These are phyloP conservation scores for Dendronephthya gigantea DNA, from an alignment of 64 coral and sea anemone species.

Conservation along the genomic window DNA sequence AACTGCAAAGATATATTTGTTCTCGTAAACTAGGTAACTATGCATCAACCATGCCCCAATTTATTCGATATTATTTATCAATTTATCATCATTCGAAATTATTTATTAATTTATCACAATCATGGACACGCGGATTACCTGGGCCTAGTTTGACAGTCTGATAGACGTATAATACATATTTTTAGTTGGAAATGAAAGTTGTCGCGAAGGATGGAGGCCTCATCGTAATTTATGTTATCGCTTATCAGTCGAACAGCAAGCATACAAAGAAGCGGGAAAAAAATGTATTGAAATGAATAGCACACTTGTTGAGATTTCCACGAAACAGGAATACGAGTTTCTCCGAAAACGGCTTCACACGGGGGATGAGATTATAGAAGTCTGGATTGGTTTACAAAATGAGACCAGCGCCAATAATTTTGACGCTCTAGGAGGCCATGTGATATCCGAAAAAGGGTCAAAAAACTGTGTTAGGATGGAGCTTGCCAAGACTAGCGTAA, in stretches of 20 bases:
- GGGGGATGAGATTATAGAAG: neutral
- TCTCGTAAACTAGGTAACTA: neutral
- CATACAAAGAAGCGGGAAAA: neutral
- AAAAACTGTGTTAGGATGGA: neutral
- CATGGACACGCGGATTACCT: neutral
- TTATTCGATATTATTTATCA: neutral
- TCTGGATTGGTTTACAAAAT: neutral
- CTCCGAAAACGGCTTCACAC: neutral
- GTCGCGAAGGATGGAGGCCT: neutral
- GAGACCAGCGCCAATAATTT: neutral
- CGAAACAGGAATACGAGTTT: neutral
- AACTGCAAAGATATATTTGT: neutral
- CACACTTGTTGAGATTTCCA: neutral
- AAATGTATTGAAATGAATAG: neutral
- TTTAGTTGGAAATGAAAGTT: neutral
- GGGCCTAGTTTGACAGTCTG: neutral
- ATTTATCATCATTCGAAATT: too few relatives aligned
- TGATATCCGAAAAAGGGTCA: too few relatives aligned
- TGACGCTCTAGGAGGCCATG: too few relatives aligned
- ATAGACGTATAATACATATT: neutral
- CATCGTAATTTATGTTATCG: neutral
- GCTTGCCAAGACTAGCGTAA: neutral
- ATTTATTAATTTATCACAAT: too few relatives aligned
- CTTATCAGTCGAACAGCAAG: neutral
- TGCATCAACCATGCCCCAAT: neutral